phyloP scores from a whole-genome alignment of 2,888 invertebrate genomes.

The Elgonia sp. region DNA sequence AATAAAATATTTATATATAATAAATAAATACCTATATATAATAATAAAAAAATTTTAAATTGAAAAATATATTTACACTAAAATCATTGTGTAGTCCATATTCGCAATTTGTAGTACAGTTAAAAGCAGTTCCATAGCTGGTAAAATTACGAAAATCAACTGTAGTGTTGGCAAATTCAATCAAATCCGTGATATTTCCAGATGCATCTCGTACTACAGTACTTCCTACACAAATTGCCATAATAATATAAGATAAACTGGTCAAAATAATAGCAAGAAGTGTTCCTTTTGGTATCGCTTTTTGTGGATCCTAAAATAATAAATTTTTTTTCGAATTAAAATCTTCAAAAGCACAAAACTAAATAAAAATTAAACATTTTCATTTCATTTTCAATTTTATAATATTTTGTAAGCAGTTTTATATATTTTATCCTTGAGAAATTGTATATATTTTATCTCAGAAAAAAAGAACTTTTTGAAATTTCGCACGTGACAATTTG shows the following conservation, averaged over 20 bases:
- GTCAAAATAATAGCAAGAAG: slow-evolving; percentile 96
- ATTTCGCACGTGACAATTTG: slow-evolving; percentile 39
- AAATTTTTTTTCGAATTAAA: not conserved
- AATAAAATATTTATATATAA: too few relatives aligned
- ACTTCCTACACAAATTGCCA: slow-evolving; percentile 93
- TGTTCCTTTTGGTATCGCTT: slow-evolving; percentile 97
- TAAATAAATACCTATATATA: too few relatives aligned
- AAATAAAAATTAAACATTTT: not conserved
- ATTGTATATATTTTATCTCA: not conserved
- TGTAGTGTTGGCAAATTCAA: slow-evolving; percentile 74
- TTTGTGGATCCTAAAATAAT: slow-evolving; percentile 92
- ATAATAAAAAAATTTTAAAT: too few relatives aligned
- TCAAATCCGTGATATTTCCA: slow-evolving; percentile 89
- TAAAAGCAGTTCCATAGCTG: slow-evolving; percentile 88
- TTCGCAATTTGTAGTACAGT: slow-evolving; percentile 88
- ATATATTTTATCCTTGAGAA: too few relatives aligned
- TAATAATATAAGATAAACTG: slow-evolving; percentile 94
- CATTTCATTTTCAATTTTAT: not conserved
- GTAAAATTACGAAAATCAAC: slow-evolving; percentile 74
- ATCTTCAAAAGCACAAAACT: not conserved
- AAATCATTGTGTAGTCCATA: slow-evolving; percentile 94
- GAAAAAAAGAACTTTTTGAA: slow-evolving; percentile 2
- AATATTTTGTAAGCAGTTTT: too few relatives aligned
- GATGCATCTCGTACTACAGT: slow-evolving; percentile 94
- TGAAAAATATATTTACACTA: slow-evolving; percentile 88